Evolutionary conservation across 2,888 invertebrate species (phyloP).

Genomic region (Lydus trimaculatus): DNA sequence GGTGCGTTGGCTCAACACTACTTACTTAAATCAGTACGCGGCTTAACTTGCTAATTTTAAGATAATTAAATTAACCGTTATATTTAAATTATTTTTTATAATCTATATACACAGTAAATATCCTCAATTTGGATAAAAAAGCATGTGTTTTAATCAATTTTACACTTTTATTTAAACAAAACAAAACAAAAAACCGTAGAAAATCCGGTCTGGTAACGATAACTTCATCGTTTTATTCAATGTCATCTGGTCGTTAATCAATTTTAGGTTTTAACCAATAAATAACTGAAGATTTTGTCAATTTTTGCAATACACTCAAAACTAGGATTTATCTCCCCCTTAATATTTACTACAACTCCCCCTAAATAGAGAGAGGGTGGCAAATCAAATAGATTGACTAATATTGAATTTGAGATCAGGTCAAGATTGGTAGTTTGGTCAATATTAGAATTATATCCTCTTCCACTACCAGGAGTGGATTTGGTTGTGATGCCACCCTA

Average conservation of each 20-base stretch:
- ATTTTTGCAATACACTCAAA: too few relatives aligned
- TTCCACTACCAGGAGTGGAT: too few relatives aligned
- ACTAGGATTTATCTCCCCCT: too few relatives aligned
- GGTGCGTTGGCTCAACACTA: too few relatives aligned
- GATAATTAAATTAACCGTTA: too few relatives aligned
- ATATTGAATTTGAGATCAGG: background rate
- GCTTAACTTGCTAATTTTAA: too few relatives aligned
- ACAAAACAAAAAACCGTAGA: background rate
- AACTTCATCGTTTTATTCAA: background rate
- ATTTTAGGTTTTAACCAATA: too few relatives aligned
- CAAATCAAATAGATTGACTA: background rate
- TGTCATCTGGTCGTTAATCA: background rate
- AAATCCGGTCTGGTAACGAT: background rate
- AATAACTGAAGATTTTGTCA: too few relatives aligned
- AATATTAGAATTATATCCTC: background rate
- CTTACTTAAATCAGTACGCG: too few relatives aligned
- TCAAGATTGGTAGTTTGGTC: background rate
- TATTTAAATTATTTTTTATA: too few relatives aligned
- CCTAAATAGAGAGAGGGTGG: background rate
- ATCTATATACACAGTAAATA: background rate
- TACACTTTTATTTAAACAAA: background rate
- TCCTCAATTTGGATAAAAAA: background rate
- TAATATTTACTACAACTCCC: too few relatives aligned
- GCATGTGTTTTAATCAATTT: background rate
- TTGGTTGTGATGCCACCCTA: background rate